Evolutionary conservation across 2,888 invertebrate genomes (phyloP).

Genomic region (Polyploca ridens): DNA sequence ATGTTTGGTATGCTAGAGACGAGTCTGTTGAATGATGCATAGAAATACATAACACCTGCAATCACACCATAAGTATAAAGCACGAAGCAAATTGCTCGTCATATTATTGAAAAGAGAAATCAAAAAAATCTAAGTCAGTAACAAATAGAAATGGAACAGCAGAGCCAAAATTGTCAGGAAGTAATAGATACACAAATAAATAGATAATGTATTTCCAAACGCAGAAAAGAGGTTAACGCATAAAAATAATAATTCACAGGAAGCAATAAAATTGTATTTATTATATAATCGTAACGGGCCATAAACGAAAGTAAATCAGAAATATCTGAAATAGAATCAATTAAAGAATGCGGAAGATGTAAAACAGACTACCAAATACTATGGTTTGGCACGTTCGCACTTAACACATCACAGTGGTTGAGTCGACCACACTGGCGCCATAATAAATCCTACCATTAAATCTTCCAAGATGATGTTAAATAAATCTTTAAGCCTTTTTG

Average conservation of each 20-base stretch:
- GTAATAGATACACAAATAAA: background rate
- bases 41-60: no score
- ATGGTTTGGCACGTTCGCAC: constrained; percentile 36
- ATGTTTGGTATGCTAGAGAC: no score
- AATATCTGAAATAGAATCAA: constrained; percentile 70
- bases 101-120: no score
- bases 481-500: constrained; percentile 11
- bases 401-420: constrained; percentile 48
- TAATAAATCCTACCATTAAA: constrained; percentile 16
- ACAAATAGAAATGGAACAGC: no score
- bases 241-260: constrained; percentile 46
- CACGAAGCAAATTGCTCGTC: no score
- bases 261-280: constrained; percentile 54
- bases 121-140: no score
- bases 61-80: no score
- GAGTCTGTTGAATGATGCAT: no score
- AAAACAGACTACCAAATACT: constrained; percentile 54
- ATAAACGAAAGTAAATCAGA: constrained; percentile 62
- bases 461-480: background rate
- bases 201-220: constrained; percentile 17
- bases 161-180: background rate
- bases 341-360: constrained; percentile 74
- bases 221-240: constrained; percentile 37
- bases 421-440: constrained; percentile 35
- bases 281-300: constrained; percentile 51